phyloP scores from a whole-genome alignment of 2,797 vertebrate species.

The Sylvilagus floridanus region DNA sequence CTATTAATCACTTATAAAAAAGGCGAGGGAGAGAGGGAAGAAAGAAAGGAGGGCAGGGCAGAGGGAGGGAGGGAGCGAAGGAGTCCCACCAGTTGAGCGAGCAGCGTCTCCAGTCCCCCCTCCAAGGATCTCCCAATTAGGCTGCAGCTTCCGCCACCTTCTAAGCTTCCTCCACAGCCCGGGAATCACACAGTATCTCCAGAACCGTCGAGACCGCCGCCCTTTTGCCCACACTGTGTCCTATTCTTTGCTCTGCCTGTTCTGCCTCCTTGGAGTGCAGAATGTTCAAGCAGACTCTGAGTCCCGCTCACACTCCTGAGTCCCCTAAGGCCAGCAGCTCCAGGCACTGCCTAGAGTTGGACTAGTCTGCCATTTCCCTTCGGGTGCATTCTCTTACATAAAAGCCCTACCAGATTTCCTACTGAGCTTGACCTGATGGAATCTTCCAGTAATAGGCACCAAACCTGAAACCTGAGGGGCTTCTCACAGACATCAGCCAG shows the following conservation, averaged over 20 bases:
- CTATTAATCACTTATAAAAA: not conserved
- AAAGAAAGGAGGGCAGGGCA: no score
- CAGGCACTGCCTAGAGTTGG: not conserved
- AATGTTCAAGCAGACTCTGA: not conserved
- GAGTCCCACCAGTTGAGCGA: not conserved
- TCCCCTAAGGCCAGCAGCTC: not conserved
- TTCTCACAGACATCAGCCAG: not conserved
- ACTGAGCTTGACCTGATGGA: not conserved
- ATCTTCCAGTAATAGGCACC: not conserved
- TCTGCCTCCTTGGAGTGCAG: not conserved
- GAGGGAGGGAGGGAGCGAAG: not conserved
- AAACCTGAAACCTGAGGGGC: constrained; percentile 19
- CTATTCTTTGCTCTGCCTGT: not conserved
- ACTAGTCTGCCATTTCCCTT: not conserved
- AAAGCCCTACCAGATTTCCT: not conserved
- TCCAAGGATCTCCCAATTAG: not conserved
- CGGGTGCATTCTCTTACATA: not conserved
- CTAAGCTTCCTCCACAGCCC: not conserved
- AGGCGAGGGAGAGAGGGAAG: not conserved
- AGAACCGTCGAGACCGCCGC: not conserved
- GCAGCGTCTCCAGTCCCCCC: not conserved
- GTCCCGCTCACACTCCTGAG: not conserved
- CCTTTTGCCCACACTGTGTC: not conserved
- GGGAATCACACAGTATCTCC: not conserved
- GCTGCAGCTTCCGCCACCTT: not conserved